Conservation (phyloP, 2,113 vertebrate species). For the Malurus melanocephalus region DNA sequence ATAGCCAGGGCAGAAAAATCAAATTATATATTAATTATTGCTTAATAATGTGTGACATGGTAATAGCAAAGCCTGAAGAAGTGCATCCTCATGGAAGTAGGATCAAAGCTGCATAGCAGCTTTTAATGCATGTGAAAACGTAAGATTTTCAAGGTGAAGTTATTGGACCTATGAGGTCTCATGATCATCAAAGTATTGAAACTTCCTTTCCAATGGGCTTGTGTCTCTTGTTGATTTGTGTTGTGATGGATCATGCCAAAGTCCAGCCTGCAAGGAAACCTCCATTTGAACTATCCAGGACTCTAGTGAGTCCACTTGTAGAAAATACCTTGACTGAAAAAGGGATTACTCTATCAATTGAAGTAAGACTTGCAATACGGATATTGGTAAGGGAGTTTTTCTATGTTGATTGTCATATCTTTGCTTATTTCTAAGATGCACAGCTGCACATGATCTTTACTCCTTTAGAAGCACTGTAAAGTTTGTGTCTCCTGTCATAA, state of each 20-base stretch:
- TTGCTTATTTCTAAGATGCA: background rate
- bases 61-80: background rate
- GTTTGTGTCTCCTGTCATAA: background rate
- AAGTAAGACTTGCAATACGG: background rate
- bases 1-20: background rate
- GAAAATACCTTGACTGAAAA: background rate
- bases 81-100: background rate
- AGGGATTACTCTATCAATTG: background rate
- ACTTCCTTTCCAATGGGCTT: background rate
- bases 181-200: background rate
- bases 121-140: background rate
- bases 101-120: background rate
- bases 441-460: fast-evolving
- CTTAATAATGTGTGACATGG: background rate
- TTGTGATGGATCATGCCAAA: background rate
- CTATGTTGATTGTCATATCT: background rate
- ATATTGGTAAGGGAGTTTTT: background rate
- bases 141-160: background rate
- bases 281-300: background rate
- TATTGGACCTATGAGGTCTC: background rate
- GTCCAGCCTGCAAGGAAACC: background rate
- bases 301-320: background rate
- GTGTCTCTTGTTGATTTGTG: background rate
- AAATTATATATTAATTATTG: background rate
- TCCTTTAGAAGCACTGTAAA: background rate